phyloP scores from a whole-genome alignment of 2,888 invertebrate genomes.

The Glomeris marginata region DNA sequence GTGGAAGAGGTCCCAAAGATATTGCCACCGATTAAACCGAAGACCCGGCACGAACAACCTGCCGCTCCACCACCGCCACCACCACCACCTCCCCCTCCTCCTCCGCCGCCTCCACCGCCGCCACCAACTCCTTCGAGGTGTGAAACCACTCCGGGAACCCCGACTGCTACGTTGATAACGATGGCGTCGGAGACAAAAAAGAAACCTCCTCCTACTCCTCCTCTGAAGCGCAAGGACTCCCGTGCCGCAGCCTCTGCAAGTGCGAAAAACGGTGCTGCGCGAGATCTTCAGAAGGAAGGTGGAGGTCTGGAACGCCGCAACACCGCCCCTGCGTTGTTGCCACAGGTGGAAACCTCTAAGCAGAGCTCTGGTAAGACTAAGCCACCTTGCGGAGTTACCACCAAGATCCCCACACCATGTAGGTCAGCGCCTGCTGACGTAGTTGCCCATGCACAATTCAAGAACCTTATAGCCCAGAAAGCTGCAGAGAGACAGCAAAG shows the following conservation, averaged over 20 bases:
- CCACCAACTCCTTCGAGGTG: not conserved
- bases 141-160: no score
- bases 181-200: constrained; percentile 1
- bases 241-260: not conserved
- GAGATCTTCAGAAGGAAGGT: not conserved
- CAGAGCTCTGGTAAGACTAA: not conserved
- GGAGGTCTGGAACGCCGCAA: not conserved
- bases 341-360: not conserved
- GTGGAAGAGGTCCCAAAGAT: no score
- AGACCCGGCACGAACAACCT: no score
- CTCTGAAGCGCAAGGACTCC: constrained; percentile 7
- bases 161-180: not conserved
- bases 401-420: not conserved
- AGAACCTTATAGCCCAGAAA: constrained; percentile 22
- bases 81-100: constrained; percentile 1
- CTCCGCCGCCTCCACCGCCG: constrained; percentile 9
- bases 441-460: constrained; percentile 14
- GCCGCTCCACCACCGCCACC: constrained; percentile 8
- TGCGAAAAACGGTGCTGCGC: not conserved
- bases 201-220: constrained; percentile 11
- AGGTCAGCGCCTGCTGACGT: not conserved
- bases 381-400: not conserved
- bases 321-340: not conserved
- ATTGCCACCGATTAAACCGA: no score
- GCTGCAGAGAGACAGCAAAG: constrained; percentile 21